Evolutionary conservation across 2,113 vertebrate species (phyloP).

Genomic region (Turnix velox): DNA sequence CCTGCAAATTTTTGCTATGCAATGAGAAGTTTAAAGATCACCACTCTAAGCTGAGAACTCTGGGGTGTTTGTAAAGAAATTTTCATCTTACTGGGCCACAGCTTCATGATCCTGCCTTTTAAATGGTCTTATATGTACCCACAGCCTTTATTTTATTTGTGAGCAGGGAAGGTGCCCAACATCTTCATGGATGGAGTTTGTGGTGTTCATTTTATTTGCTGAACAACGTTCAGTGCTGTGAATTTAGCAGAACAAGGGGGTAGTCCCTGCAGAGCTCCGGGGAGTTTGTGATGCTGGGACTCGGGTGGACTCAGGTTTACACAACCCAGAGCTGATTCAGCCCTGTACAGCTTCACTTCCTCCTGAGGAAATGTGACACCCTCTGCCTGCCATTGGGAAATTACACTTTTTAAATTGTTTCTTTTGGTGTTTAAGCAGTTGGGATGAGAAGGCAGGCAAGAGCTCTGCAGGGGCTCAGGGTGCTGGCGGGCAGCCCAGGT

Average conservation of each 20-base stretch:
- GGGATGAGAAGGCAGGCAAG: background rate
- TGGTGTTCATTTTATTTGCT: background rate
- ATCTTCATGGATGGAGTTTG: background rate
- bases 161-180: background rate
- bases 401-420: background rate
- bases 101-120: background rate
- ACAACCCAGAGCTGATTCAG: background rate
- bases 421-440: background rate
- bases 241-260: accelerated
- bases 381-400: background rate
- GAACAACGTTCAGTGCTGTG: background rate
- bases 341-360: background rate
- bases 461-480: too few relatives aligned
- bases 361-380: background rate
- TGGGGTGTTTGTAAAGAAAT: background rate
- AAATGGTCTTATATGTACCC: background rate
- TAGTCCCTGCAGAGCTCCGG: background rate
- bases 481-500: background rate
- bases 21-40: background rate
- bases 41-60: background rate
- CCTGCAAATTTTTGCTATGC: background rate
- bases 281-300: background rate
- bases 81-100: background rate
- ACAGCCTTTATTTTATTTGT: background rate
- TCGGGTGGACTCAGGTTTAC: background rate